Evolutionary conservation across 2,113 vertebrate species (phyloP).

Genomic region (Perognathus longimembris): DNA sequence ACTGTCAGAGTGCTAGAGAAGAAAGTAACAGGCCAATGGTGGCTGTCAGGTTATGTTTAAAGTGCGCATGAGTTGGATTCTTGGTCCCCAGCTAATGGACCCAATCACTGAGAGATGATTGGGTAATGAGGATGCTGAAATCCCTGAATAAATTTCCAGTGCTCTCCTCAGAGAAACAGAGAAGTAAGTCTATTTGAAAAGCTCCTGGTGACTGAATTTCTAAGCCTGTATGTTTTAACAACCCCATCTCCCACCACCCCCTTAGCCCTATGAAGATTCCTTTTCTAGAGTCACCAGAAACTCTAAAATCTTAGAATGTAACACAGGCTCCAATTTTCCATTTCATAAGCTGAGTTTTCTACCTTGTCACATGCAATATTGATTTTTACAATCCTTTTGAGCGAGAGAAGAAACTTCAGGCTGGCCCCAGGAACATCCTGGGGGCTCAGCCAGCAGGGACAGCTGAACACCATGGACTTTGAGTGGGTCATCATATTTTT

Average conservation of each 20-base stretch:
- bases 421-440: not conserved
- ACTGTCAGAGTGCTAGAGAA: not conserved
- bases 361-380: not conserved
- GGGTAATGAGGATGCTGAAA: not conserved
- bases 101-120: not conserved
- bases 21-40: not conserved
- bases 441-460: not conserved
- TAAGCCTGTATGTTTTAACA: not conserved
- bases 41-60: not conserved
- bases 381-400: not conserved
- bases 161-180: not conserved
- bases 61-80: not conserved
- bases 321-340: not conserved
- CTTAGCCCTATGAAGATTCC: constrained; percentile 4
- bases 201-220: not conserved
- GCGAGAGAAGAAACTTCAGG: constrained; percentile 29
- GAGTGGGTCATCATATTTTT: not conserved
- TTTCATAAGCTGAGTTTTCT: not conserved
- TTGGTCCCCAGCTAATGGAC: not conserved
- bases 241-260: not conserved
- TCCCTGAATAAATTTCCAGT: not conserved
- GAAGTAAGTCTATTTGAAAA: constrained; percentile 60
- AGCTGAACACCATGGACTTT: not conserved
- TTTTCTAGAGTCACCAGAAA: not conserved
- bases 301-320: not conserved